A percentile compares a stretch with the other conserved stretches of the same genome.
Evolutionary conservation across 2,113 vertebrate genomes (phyloP).

Genomic region (Silurus meridionalis): DNA sequence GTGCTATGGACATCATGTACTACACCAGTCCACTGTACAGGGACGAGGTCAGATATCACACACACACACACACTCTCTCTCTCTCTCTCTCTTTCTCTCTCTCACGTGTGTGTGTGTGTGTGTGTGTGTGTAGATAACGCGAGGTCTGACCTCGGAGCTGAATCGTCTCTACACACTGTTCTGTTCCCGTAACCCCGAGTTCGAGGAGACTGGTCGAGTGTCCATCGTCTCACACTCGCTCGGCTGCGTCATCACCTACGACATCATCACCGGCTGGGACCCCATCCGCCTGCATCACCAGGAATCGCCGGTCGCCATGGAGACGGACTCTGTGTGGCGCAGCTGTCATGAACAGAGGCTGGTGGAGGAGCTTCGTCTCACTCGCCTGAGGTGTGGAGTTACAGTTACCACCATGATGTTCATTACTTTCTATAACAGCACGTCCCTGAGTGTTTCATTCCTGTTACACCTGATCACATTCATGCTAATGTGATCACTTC

Average conservation of each 20-base stretch:
- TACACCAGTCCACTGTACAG: conserved; percentile 96
- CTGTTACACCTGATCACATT: no score
- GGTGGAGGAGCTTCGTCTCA: conserved; percentile 84
- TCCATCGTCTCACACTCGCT: conserved; percentile 94
- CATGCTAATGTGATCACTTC: no score
- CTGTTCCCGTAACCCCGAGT: conserved; percentile 92
- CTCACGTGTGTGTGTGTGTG: conserved; percentile 10
- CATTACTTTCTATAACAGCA: no score
- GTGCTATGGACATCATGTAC: conserved; percentile 99
- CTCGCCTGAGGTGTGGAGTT: conserved; percentile 79
- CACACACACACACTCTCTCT: background rate
- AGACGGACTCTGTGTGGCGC: conserved; percentile 76
- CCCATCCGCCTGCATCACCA: conserved; percentile 85
- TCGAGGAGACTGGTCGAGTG: conserved; percentile 90
- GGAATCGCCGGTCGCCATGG: conserved; percentile 79
- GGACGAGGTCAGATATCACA: conserved; percentile 80
- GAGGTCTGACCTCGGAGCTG: conserved; percentile 91
- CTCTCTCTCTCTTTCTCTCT: background rate
- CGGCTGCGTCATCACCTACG: conserved; percentile 95
- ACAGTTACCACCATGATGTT: no score
- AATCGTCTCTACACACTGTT: conserved; percentile 92
- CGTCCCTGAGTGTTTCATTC: no score
- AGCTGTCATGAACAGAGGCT: conserved; percentile 82
- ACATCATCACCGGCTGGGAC: conserved; percentile 98
- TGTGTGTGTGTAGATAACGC: conserved; percentile 78